These are phyloP conservation scores for Thripadectes ignobilis DNA, from an alignment of 2,797 vertebrate genomes.

Conservation along the genomic window DNA sequence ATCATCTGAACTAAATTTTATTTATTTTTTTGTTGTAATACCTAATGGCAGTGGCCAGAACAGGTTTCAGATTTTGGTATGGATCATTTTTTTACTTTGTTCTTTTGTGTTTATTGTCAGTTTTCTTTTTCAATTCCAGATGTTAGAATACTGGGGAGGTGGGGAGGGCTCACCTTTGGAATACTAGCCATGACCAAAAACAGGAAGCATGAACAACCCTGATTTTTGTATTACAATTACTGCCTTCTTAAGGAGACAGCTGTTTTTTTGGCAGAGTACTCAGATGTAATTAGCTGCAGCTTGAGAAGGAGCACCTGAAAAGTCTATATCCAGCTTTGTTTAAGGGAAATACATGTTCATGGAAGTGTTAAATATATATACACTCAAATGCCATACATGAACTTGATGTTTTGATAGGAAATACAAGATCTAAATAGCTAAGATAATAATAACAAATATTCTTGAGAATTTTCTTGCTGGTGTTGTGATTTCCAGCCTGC, in stretches of 20 bases:
- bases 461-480: not conserved
- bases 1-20: not conserved
- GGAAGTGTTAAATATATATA: not conserved
- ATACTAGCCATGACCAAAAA: not conserved
- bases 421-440: not conserved
- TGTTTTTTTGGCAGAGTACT: not conserved
- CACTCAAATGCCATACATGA: not conserved
- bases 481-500: not conserved
- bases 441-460: not conserved
- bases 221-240: not conserved
- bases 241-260: not conserved
- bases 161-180: not conserved
- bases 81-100: not conserved
- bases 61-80: accelerated
- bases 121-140: not conserved
- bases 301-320: conserved; percentile 6
- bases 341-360: not conserved
- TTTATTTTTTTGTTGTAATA: not conserved
- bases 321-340: not conserved
- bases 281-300: not conserved
- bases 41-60: not conserved
- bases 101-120: not conserved
- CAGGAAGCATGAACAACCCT: not conserved
- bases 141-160: not conserved
- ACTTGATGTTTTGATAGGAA: not conserved